Base-by-base conservation (phyloP, 2,113 vertebrate species). In the Balaenoptera acutorostrata region DNA sequence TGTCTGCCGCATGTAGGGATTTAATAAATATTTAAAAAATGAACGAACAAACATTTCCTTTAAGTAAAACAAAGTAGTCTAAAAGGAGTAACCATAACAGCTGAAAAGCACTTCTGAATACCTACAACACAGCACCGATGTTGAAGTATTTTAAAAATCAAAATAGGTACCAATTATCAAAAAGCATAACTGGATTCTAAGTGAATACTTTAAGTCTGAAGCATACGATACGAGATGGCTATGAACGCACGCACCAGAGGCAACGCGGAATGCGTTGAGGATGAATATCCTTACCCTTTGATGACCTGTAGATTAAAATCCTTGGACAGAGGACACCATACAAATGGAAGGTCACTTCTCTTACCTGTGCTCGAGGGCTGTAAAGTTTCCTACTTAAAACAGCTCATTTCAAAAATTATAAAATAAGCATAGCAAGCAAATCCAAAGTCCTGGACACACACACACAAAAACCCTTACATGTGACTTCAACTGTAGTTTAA, bases 231-330 rank as follows among this genome's bases (percentile, higher is more conserved):
- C 1, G 57, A 13, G 41, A 64, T 41, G 33, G 59, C 8, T 33
- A 33, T 0, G 20, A 39, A 39, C 25, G 9, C 20, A 23, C 11
- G 9, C 13, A 23, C 11, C 11, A 25, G 81, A 25, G 41, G 25
- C 57, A 0, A 0, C 2, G 17, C 36, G 27, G 44, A 49, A 3
- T 9, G 0, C 18, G 36, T 0, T 27, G 77, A 41, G 8, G 44
- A 8, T 1, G 0, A 10, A 3, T 1, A 18, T 4, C 75, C 41
- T 8, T 39, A n/a, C 23, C 71, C 61, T 63, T 8, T 8, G 13
- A 6, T 20, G 15, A 13, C 46, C 10, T 27, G 29, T 0, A 46
- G 6, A 17, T 9, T 7, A 13, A 71, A 71, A 61, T 20, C 39
- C 21, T 25, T 2, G 18, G 63, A 39, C 41, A 36, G 3, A 11